Conservation (phyloP, 2,888 invertebrate genomes). For the Matsumyia berberina region DNA sequence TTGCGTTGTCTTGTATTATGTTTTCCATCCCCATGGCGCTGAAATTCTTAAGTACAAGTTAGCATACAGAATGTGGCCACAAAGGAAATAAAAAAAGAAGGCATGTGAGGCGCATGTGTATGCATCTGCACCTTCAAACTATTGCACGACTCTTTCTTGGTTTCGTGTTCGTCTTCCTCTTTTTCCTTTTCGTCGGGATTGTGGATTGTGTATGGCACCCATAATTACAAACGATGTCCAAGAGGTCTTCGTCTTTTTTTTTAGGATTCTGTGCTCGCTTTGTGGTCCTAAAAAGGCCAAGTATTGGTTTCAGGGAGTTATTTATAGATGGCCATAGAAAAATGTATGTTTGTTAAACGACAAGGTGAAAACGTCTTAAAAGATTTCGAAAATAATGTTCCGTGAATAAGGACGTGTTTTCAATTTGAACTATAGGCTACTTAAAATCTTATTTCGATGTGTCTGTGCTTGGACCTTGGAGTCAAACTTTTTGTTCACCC, state of each 20-base stretch:
- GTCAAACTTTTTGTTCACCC: no score
- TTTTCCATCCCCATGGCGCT: slow-evolving; percentile 70
- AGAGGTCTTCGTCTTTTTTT: slow-evolving; percentile 1
- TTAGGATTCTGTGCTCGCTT: slow-evolving; percentile 5
- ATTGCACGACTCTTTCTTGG: slow-evolving; percentile 37
- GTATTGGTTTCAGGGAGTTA: no score
- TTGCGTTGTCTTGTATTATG: slow-evolving; percentile 20
- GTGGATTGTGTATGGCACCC: slow-evolving; percentile 35
- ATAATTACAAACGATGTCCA: slow-evolving; percentile 58
- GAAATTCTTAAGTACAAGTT: slow-evolving; percentile 63
- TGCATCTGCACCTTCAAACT: slow-evolving; percentile 28
- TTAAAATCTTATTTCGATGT: no score
- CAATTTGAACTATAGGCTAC: no score
- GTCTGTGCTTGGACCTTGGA: no score
- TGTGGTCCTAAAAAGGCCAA: neutral
- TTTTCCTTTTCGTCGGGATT: slow-evolving; percentile 24
- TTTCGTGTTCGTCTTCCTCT: slow-evolving; percentile 24
- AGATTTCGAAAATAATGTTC: no score
- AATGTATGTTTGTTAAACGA: no score
- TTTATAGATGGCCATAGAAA: no score
- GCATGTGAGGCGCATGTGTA: neutral
- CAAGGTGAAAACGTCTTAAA: no score
- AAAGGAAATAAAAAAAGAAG: slow-evolving; percentile 23
- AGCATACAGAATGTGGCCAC: slow-evolving; percentile 51
- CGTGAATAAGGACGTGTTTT: no score